Evolutionary conservation across 2,797 vertebrate genomes (phyloP), one percentile per base, ranked within the genome.

Genomic region (Alouatta caraya): DNA sequence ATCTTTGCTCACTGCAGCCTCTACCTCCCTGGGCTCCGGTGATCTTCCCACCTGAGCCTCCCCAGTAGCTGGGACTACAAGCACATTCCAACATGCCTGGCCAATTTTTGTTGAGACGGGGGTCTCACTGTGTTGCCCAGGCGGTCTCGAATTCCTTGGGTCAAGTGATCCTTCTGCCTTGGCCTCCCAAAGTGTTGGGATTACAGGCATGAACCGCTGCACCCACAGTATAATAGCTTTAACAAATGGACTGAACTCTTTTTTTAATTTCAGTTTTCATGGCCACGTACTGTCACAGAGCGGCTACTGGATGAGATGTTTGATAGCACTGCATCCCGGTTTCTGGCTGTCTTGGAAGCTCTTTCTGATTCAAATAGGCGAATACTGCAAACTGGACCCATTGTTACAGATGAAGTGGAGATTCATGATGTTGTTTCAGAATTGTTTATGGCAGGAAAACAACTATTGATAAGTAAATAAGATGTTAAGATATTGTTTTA

Each of bases 271-370:
- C 72, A 99, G 99, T 78, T 97, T 72, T 92, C 98, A 0, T 99
- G 99, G 99, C 99, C 99, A 88, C 99, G 98, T 33, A 99, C 98
- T 0, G 0, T 96, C 86, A 99, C 99, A 0, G 99, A 99, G 97
- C 98, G 92, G 33, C 96, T 99, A 42, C 97, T 99, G 90, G 98
- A 98, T 75, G 98, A 99, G 94, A 98, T 99, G 98, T 99, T 99
- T 98, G 99, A 99, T 30, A 98, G 99, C 92, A 98, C 98, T 0
- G 98, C 99, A 7, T 99, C 99, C 50, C 99, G 99, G 75, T 99
- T 99, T 97, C 98, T 99, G 95, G 99, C 99, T 44, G 98, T 99
- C 94, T 93, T 99, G 93, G 99, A 99, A 98, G 99, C 99, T 13
- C 98, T 99, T 44, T 99, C 99, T 97, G 99, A 99, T 96, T 99